A percentile compares a stretch with the other conserved stretches of the same genome.
These are phyloP conservation scores for Gyrodactylus salaris DNA, from an alignment of 1,140 invertebrate species.

Conservation along the genomic window DNA sequence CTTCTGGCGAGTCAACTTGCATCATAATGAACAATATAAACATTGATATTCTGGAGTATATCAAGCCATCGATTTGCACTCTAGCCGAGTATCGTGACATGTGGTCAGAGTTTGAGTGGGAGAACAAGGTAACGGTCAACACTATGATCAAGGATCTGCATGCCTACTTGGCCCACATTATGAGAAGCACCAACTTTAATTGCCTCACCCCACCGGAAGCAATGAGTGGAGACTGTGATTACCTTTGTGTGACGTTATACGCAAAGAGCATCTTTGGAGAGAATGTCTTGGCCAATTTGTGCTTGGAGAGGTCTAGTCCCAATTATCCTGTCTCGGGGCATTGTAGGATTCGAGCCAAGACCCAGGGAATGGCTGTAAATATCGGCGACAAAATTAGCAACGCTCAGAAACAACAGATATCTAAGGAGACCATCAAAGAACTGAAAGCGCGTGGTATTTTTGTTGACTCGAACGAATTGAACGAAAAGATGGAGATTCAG, in stretches of 20 bases:
- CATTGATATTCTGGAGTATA: constrained; percentile 99
- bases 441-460: background rate
- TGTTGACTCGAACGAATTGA: background rate
- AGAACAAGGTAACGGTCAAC: constrained; percentile 92
- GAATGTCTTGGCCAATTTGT: constrained; percentile 84
- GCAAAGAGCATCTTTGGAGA: constrained; percentile 94
- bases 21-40: constrained; percentile 95
- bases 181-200: constrained; percentile 89
- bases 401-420: background rate
- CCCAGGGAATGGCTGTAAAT: constrained; percentile 29
- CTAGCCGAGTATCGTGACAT: constrained; percentile 83
- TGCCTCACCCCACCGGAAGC: constrained; percentile 44
- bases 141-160: constrained; percentile 63
- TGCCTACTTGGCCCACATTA: constrained; percentile 59
- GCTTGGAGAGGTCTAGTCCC: constrained; percentile 63
- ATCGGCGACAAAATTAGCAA: constrained; percentile 6
- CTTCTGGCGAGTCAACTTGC: constrained; percentile 64
- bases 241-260: constrained; percentile 96
- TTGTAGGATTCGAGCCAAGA: constrained; percentile 81
- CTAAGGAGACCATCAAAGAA: background rate
- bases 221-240: constrained; percentile 69
- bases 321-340: constrained; percentile 64
- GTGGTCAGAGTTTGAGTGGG: constrained; percentile 99
- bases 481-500: background rate
- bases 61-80: constrained; percentile 68